Evolutionary conservation across 1,140 invertebrate species (phyloP), one percentile per base, ranked within the genome.

Genomic region (Saxidomus purpurata): DNA sequence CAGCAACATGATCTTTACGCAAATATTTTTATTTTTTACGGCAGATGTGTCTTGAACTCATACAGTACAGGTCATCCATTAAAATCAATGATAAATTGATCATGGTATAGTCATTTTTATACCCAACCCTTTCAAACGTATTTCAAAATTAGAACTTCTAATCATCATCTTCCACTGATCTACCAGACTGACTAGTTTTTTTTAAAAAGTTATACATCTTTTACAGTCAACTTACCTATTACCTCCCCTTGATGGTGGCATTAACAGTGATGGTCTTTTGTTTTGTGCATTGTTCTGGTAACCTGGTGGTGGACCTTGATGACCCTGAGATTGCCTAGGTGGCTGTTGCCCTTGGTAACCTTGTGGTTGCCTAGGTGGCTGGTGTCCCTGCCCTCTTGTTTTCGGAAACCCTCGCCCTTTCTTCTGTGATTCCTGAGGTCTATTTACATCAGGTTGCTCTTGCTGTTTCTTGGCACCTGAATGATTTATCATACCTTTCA

Each of bases 291-390:
- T 82, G 19, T 36, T 49, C 34, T 82, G 80, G 40, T 61, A 77
- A 71, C 59, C 25, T 8, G 52, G 80, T 63, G 38, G 61, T n/a
- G 90, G 90, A 3, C 71, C 59, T 71, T 87, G 87, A 19, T 77
- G 63, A 31, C 47, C 83, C 63, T 89, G 81, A n/a, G 82, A 67
- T 38, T 90, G 85, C 31, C 55, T 34, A 76, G 83, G 49, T 59
- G 82, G 86, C 28, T 74, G 81, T 71, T 87, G 87, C 11, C 81
- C 47, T 43, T 38, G 40, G 13, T 77, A 49, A 31, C 47, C 83
- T 69, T 89, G 81, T 31, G 82, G 79, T 49, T 90, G 85, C 31
- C 55, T 47, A 80, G 83, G 61, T 47, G 82, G 86, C 28, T 74
- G 81, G 47, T 87, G 87, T 13, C 81, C 47, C 36, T 38, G 40